Conservation (phyloP, 2,888 invertebrate genomes). For the Zygaena filipendulae region DNA sequence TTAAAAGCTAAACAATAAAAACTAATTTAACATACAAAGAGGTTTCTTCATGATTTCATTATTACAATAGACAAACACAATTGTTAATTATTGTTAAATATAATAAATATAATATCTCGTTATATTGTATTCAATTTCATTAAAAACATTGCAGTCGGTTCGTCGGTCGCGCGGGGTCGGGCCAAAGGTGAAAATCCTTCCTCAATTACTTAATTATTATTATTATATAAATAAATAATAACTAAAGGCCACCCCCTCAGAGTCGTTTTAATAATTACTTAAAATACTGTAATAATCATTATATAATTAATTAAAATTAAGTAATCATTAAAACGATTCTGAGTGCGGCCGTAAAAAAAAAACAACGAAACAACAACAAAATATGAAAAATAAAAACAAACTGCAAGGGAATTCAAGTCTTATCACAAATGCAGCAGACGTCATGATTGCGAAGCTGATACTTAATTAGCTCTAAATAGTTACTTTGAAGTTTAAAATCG, state of each 20-base stretch:
- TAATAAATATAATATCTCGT: conserved; percentile 13
- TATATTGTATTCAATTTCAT: conserved; percentile 13
- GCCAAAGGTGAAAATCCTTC: too few relatives aligned
- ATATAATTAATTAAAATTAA: too few relatives aligned
- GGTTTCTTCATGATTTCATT: conserved; percentile 40
- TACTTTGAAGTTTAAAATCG: conserved; percentile 24
- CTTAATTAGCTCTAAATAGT: too few relatives aligned
- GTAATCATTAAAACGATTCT: too few relatives aligned
- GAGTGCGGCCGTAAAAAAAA: too few relatives aligned
- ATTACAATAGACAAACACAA: conserved; percentile 21
- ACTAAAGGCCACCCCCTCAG: too few relatives aligned
- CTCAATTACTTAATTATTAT: too few relatives aligned
- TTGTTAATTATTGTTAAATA: conserved; percentile 13
- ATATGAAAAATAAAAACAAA: conserved; percentile 26
- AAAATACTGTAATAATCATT: too few relatives aligned
- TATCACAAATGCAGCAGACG: conserved; percentile 45
- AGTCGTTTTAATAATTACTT: too few relatives aligned
- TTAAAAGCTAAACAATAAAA: conserved; percentile 59
- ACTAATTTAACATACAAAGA: conserved; percentile 53
- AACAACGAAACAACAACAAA: too few relatives aligned
- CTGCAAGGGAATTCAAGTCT: conserved; percentile 21
- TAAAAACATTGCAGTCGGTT: conserved; percentile 10
- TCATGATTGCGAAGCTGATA: conserved; percentile 28
- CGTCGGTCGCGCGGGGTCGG: conserved; percentile 26
- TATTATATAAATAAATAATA: too few relatives aligned